These are phyloP conservation scores for Pitangus sulphuratus DNA, from an alignment of 2,797 vertebrate genomes.

Conservation along the genomic window DNA sequence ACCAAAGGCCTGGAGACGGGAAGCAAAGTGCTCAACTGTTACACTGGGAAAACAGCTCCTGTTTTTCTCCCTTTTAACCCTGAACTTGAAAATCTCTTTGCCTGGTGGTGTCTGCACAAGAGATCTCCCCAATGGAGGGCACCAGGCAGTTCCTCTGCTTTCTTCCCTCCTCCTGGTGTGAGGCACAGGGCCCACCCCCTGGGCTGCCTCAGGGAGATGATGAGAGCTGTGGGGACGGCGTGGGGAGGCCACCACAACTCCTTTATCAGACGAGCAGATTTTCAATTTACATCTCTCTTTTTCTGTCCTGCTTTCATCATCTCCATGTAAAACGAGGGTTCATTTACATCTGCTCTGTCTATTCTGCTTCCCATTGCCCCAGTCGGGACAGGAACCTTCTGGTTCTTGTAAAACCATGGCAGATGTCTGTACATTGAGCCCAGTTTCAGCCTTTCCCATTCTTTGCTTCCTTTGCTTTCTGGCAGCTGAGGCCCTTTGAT, in stretches of 20 bases:
- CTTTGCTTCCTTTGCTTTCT: neutral
- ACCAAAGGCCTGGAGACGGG: neutral
- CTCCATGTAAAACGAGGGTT: neutral
- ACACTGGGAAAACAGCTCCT: neutral
- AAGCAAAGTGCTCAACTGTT: neutral
- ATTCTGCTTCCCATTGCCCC: neutral
- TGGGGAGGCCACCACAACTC: neutral
- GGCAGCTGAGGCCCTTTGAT: neutral
- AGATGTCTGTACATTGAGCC: neutral
- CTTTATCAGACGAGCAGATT: neutral
- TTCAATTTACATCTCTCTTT: neutral
- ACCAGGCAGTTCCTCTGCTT: neutral
- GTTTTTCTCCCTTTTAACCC: neutral
- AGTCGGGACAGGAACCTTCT: neutral
- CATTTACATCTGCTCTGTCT: neutral
- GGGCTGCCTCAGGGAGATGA: neutral
- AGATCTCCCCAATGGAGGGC: neutral
- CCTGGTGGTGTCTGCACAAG: neutral
- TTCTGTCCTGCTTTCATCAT: neutral
- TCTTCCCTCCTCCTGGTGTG: neutral
- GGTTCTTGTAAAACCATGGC: neutral
- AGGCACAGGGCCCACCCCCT: accelerated
- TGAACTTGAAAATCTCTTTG: neutral
- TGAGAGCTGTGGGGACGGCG: neutral
- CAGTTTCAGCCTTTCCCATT: neutral